Conservation (phyloP, 2,888 invertebrate genomes). For the Eristalis pertinax region DNA sequence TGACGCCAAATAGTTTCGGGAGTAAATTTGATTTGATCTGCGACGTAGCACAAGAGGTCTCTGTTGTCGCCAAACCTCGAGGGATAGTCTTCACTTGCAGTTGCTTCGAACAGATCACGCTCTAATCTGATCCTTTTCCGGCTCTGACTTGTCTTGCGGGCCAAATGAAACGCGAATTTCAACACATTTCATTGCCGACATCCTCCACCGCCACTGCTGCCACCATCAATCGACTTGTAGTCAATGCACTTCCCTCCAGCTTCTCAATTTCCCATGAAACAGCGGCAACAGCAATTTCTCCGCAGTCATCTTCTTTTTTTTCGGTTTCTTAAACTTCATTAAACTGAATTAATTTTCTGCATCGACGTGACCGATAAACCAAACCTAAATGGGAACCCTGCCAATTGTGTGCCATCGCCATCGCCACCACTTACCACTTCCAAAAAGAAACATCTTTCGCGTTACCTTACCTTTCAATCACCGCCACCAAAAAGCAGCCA, state of each 20-base stretch:
- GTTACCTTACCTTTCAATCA: slow-evolving; percentile 67
- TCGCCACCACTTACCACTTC: slow-evolving; percentile 28
- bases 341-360: slow-evolving; percentile 28
- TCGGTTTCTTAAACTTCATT: slow-evolving; percentile 23
- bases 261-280: neutral
- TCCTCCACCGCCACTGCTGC: neutral
- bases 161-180: no score
- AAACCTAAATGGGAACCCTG: slow-evolving; percentile 43
- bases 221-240: neutral
- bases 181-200: no score
- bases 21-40: no score
- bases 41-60: no score
- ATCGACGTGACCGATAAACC: slow-evolving; percentile 44
- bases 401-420: slow-evolving; percentile 32
- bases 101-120: no score
- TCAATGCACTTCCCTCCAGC: neutral
- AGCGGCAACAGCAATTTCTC: neutral
- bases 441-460: slow-evolving; percentile 46
- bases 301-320: neutral
- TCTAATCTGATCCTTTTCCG: no score
- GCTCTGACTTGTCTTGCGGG: no score
- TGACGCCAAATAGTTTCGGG: no score
- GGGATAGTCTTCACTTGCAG: no score
- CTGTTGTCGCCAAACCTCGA: no score
- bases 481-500: slow-evolving; percentile 38